These are phyloP conservation scores for Botia almorhae DNA, from an alignment of 2,797 vertebrate genomes.

Conservation along the genomic window DNA sequence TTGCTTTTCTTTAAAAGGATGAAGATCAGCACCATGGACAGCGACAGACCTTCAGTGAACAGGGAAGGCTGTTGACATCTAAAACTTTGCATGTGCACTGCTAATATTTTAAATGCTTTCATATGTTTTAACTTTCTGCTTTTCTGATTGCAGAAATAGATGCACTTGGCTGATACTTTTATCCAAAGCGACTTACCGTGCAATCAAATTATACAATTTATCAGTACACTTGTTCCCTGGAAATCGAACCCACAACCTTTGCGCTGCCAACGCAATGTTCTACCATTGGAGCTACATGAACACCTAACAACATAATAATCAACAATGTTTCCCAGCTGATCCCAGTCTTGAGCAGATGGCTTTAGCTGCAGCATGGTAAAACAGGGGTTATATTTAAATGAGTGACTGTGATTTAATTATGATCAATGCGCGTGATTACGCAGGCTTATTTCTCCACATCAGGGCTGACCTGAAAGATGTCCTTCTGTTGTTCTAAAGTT, in stretches of 20 bases:
- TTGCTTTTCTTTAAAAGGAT: not conserved
- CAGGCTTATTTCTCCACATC: not conserved
- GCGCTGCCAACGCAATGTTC: too few species aligned
- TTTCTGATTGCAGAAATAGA: not conserved
- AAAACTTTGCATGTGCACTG: not conserved
- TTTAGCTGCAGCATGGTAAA: not conserved
- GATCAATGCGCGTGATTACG: not conserved
- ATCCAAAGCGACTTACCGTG: too few species aligned
- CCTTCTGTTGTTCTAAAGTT: not conserved
- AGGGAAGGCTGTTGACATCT: not conserved
- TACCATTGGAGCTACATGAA: too few species aligned
- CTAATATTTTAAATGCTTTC: not conserved
- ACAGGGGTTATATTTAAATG: not conserved
- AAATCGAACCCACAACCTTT: too few species aligned
- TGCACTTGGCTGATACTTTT: too few species aligned
- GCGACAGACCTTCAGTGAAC: not conserved
- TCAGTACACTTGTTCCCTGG: too few species aligned
- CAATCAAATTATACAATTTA: too few species aligned
- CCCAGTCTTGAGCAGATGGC: not conserved
- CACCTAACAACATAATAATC: not conserved
- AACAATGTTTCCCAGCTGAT: not conserved
- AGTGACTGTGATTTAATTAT: not conserved
- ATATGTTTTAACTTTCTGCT: not conserved
- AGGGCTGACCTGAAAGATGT: not conserved
- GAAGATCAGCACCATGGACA: not conserved